Evolutionary conservation across 2,888 invertebrate species (phyloP), one percentile per base, ranked within the genome.

Genomic region (Sarcophaga rosellei): DNA sequence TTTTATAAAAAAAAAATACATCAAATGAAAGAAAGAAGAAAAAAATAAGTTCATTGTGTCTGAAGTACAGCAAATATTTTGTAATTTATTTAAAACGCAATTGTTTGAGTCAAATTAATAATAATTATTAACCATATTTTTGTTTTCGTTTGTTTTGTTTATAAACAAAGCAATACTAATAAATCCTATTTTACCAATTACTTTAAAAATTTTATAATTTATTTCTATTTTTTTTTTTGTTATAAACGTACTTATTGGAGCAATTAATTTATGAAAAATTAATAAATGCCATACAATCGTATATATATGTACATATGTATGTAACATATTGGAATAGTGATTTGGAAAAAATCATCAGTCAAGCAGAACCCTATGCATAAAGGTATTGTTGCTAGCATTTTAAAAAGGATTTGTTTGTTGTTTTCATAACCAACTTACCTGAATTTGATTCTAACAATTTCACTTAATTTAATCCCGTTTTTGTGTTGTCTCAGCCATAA

Each of bases 11-110:
- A n/a, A 75, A 20, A 76, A 47, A 73, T 53, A 69, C 25, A 74
- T 25, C 63, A 78, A 75, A 59, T n/a, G 68, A 68, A 61, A 47
- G 17, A 74, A 44, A 69, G 17, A 74, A 44, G 62, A 44, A 47
- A 53, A 53, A 53, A 53, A 53, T 15, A 53, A 53, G 17, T 15
- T 53, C 53, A 53, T 53, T 75, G 65, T 57, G 25, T 20, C 20
- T 72, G 53, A 66, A 82, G 70, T 70, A 59, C 6, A 69, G 23
- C 6, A 69, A 20, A 57, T 57, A 63, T 85, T 85, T 85, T 61
- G 76, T 66, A 81, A 77, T 81, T 12, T 77, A 20, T 45, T 81
- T 81, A 68, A 73, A 85, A 81, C 74, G 69, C 45, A 85, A 85
- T 85, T 68, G 17, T 70, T 70, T 8, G 45, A 68, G 20, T 78